These are phyloP conservation scores for Carettochelys insculpta DNA, from an alignment of 2,113 vertebrate genomes.

Conservation along the genomic window DNA sequence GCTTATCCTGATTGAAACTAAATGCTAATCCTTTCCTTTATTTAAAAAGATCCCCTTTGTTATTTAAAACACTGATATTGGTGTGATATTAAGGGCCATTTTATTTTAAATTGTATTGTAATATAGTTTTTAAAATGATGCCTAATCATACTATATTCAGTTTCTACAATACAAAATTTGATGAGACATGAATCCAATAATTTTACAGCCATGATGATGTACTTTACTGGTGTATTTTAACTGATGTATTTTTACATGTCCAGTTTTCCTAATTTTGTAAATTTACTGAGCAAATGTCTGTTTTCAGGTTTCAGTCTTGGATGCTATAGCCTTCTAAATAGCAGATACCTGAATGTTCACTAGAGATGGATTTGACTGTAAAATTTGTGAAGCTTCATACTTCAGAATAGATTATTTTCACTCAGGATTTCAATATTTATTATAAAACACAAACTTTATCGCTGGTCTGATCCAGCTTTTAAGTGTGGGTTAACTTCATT, in stretches of 20 bases:
- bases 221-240: conserved; percentile 72
- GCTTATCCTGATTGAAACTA: conserved; percentile 84
- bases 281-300: conserved; percentile 71
- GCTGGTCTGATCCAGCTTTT: conserved; percentile 56
- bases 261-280: conserved; percentile 74
- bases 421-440: conserved; percentile 47
- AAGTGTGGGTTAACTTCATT: conserved; percentile 35
- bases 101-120: conserved; percentile 87
- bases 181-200: conserved; percentile 81
- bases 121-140: conserved; percentile 85
- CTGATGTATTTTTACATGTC: conserved; percentile 75
- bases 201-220: conserved; percentile 69
- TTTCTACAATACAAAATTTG: conserved; percentile 83
- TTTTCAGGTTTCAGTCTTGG: conserved; percentile 60
- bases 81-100: conserved; percentile 80
- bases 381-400: conserved; percentile 52
- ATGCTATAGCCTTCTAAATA: conserved; percentile 42
- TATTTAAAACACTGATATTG: conserved; percentile 89
- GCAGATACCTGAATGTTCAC: conserved; percentile 35
- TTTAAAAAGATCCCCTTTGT: conserved; percentile 79
- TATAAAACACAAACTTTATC: conserved; percentile 62
- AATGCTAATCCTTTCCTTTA: conserved; percentile 86
- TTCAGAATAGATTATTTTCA: not conserved
- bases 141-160: conserved; percentile 85
- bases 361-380: conserved; percentile 40